Base-by-base conservation (phyloP, 2,113 vertebrate genomes). In the Cairina moschata region DNA sequence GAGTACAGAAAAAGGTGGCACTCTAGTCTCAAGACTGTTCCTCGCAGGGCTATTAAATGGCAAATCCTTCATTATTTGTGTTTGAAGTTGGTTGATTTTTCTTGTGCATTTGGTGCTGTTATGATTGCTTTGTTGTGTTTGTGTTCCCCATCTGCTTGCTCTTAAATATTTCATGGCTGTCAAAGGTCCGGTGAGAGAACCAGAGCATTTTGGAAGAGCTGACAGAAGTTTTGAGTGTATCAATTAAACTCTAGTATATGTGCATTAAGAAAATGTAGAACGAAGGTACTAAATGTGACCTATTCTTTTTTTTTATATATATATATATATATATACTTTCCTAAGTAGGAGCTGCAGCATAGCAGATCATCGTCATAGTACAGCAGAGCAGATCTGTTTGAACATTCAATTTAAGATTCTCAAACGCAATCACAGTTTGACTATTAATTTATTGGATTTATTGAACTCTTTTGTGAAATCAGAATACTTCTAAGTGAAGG, bases 101-200 rank as follows among this genome's bases (percentile, higher is more conserved):
- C 34, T 63, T 62, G 26, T 0, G 3, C n/a, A 4, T 63, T 62
- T 21, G 17, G 46, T 44, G 34, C 63, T 5, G 2, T 15, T 40
- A 14, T 0, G 2, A 25, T 67, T 52, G 32, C 69, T 77, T 56
- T 56, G 10, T 62, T 1, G 0, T 22, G 14, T 50, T 40, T 9
- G 31, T 71, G 58, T 52, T 56, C 46, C 74, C 34, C 25, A 21
- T 52, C 28, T 67, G 16, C 15, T 12, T 11, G 2, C 34, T 60
- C 40, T 8, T 1, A 22, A 40, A 16, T 11, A 25, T 56, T 67
- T 58, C 26, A 34, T 13, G 22, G 25, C 44, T 62, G 28, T 31
- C 17, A 11, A 4, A 8, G 34, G 20, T 58, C 11, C 42, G 48
- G 11, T 58, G 62, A 42, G 68, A 62, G n/a, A 55, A 12, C 9